Percentiles rank a stretch among this genome's conserved stretches.
Conservation (phyloP, 2,113 vertebrate species). For the Hypanus sabinus region DNA sequence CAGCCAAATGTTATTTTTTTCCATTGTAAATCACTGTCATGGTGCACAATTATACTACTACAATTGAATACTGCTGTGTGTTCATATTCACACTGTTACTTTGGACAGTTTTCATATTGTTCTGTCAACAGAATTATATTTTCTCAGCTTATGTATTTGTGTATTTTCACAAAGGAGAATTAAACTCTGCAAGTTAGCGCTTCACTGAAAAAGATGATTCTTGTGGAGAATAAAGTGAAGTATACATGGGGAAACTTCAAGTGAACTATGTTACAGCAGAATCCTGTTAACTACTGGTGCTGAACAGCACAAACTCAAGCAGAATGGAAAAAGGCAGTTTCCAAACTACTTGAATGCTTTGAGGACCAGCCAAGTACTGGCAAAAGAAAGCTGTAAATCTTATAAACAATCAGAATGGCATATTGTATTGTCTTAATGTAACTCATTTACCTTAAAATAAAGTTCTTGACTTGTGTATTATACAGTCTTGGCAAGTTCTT, state of each 20-base stretch:
- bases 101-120: conserved; percentile 2
- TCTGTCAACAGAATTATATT: not conserved
- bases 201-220: not conserved
- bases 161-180: not conserved
- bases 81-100: conserved; percentile 13
- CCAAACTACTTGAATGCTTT: not conserved
- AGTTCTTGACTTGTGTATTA: conserved; percentile 10
- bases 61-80: not conserved
- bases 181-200: not conserved
- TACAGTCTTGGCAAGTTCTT: not conserved
- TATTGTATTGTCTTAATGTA: conserved; percentile 13
- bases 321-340: not conserved
- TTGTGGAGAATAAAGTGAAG: not conserved
- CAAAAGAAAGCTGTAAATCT: not conserved
- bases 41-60: not conserved
- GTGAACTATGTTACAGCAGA: not conserved
- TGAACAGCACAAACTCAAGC: not conserved
- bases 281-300: not conserved
- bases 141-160: conserved; percentile 25
- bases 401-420: not conserved
- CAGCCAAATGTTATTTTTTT: conserved; percentile 29
- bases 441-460: conserved; percentile 28
- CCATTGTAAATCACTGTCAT: not conserved
- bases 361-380: not conserved
- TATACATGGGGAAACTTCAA: not conserved